Evolutionary conservation across 2,797 vertebrate genomes (phyloP).

Genomic region (Zalophus californianus): DNA sequence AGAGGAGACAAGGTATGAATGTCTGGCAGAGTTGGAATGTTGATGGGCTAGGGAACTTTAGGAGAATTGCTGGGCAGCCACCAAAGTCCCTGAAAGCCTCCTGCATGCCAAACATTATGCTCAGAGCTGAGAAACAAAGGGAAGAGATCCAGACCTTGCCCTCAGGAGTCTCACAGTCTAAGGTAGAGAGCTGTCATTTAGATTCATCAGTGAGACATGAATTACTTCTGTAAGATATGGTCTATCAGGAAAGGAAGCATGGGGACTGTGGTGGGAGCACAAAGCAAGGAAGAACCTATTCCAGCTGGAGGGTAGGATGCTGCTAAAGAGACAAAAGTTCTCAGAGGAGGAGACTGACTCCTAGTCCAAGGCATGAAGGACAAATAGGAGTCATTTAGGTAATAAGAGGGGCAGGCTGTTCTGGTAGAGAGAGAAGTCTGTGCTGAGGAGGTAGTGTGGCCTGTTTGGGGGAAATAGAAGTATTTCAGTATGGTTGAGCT

Average conservation of each 20-base stretch:
- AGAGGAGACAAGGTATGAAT: not conserved
- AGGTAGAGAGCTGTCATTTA: not conserved
- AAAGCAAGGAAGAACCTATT: not conserved
- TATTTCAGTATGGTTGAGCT: not conserved
- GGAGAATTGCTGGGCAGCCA: not conserved
- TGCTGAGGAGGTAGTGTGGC: not conserved
- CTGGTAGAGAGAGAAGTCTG: not conserved
- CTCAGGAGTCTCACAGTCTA: not conserved
- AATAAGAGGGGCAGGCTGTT: not conserved
- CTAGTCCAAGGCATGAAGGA: not conserved
- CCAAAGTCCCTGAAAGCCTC: not conserved
- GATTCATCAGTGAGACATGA: not conserved
- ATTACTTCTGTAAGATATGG: not conserved
- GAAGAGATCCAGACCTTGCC: not conserved
- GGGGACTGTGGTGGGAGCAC: not conserved
- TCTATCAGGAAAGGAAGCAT: not conserved
- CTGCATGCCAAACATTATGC: not conserved
- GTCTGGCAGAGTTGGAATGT: not conserved
- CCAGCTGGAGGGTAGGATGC: not conserved
- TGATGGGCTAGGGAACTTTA: not conserved
- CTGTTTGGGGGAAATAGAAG: not conserved
- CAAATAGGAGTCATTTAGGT: not conserved
- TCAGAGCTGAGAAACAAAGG: not conserved
- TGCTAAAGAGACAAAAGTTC: not conserved
- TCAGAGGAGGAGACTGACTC: not conserved